These are phyloP conservation scores for Phyllopteryx taeniolatus DNA, from an alignment of 2,113 vertebrate species.

Conservation along the genomic window DNA sequence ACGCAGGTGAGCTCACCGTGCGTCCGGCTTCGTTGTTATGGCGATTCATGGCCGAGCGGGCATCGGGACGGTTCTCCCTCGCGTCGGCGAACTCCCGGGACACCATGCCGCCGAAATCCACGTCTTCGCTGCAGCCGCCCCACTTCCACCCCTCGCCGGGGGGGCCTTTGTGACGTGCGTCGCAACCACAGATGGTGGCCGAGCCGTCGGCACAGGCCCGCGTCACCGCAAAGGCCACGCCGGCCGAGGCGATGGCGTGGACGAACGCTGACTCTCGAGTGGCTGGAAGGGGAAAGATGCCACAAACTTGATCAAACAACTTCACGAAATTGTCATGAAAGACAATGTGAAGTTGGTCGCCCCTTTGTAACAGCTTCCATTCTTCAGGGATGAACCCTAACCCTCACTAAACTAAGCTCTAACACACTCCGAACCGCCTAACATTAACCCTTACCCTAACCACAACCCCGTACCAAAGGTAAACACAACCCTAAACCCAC, in stretches of 20 bases:
- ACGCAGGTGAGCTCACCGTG: slow-evolving; percentile 71
- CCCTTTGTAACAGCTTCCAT: not conserved
- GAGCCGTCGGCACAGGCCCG: slow-evolving; percentile 91
- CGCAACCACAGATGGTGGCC: slow-evolving; percentile 90
- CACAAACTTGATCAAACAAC: too few species aligned
- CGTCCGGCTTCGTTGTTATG: slow-evolving; percentile 97
- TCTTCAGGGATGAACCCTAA: not conserved
- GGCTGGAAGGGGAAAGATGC: slow-evolving; percentile 71
- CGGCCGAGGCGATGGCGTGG: slow-evolving; percentile 92
- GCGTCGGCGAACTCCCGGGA: slow-evolving; percentile 95
- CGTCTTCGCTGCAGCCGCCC: slow-evolving; percentile 96
- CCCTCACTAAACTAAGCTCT: not conserved
- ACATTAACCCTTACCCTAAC: too few species aligned
- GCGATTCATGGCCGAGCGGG: slow-evolving; percentile 95
- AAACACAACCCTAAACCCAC: too few species aligned
- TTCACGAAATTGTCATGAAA: not conserved
- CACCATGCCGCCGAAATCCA: slow-evolving; percentile 95
- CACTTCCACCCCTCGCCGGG: slow-evolving; percentile 96
- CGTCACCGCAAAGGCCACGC: slow-evolving; percentile 92
- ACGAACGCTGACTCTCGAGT: slow-evolving; percentile 95
- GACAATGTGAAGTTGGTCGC: not conserved
- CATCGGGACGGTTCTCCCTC: slow-evolving; percentile 91
- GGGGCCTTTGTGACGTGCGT: slow-evolving; percentile 86
- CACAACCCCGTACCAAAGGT: too few species aligned
- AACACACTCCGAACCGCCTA: too few species aligned